Base-by-base conservation (phyloP, 2,113 vertebrate species). In the Rhinogobius similis region DNA sequence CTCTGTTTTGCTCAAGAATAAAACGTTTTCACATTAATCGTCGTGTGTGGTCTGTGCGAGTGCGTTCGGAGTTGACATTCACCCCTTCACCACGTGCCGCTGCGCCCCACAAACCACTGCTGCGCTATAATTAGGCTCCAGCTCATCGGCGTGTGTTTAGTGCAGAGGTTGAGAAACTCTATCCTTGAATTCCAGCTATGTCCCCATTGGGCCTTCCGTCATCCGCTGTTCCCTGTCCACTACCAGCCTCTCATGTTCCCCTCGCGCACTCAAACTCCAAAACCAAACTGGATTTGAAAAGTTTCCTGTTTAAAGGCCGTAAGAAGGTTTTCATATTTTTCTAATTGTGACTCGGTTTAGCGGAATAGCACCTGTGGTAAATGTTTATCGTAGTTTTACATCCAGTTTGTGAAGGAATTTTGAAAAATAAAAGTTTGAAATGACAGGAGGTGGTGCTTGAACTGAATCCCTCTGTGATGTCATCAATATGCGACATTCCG, bases 101-200 rank as follows among this genome's bases (percentile, higher is more conserved):
- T 67, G 59, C 56, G n/a, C 74, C 56, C 65, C 66, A 18, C 12
- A 67, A 68, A 44, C 44, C 21, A 71, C 84, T 93, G 91, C 86
- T 67, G 91, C 86, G 67, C 84, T 94, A 92, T 87, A 93, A 87
- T 93, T 92, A 93, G 91, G 65, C 56, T 72, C 48, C 67, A 75
- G 84, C 87, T 91, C 88, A 88, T 89, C 38, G 71, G 74, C 78
- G 78, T 79, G 82, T 86, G 52, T 77, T 84, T 81, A 78, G 81
- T 86, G 88, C 87, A 89, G 86, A 88, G 88, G 88, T 83, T 84
- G 64, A 80, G 92, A 92, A 94, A 93, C 91, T 78, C 89, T 90
- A 93, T 79, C 85, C 89, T 46, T 86, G 86, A 86, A 92, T 93
- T 84, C 81, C 68, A 92, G 85, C 83, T 83, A 91, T 92, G 88